Percentiles rank a stretch among this genome's conserved stretches.
Evolutionary conservation across 2,113 vertebrate genomes (phyloP).

Genomic region (Triplophysa dalaica): DNA sequence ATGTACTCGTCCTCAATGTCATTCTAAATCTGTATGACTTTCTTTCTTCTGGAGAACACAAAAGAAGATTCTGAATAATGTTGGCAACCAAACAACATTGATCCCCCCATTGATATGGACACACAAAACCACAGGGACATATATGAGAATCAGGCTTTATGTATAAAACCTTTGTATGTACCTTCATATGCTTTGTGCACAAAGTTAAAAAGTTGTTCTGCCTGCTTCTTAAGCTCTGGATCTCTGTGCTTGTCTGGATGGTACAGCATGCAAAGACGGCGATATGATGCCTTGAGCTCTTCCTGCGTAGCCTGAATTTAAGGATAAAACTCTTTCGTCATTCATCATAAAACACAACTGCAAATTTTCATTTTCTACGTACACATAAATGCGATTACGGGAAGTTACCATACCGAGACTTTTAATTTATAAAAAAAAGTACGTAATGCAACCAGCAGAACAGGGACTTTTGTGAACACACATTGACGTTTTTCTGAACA

Average conservation of each 20-base stretch:
- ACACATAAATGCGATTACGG: not conserved
- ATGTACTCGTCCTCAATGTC: too few relatives aligned
- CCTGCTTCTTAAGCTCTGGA: slow-evolving; percentile 90
- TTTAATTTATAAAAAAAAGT: not conserved
- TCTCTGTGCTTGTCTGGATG: slow-evolving; percentile 98
- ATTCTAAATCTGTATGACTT: too few relatives aligned
- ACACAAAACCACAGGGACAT: too few relatives aligned
- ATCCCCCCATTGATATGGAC: too few relatives aligned
- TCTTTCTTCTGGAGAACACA: too few relatives aligned
- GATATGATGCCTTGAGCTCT: slow-evolving; percentile 92
- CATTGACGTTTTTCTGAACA: not conserved
- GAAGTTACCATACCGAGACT: not conserved
- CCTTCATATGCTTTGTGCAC: slow-evolving; percentile 98
- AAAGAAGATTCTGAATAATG: too few relatives aligned
- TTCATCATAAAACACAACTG: not conserved
- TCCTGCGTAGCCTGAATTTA: slow-evolving; percentile 87
- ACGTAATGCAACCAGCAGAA: not conserved
- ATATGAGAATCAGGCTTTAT: not conserved
- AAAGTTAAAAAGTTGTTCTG: slow-evolving; percentile 92
- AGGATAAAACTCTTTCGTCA: not conserved
- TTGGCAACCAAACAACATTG: too few relatives aligned
- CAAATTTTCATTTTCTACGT: not conserved
- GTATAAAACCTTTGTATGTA: slow-evolving; percentile 69
- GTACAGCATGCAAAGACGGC: slow-evolving; percentile 95
- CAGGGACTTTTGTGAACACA: not conserved